Percentiles rank a stretch among this genome's conserved stretches.
Evolutionary conservation across 2,113 vertebrate species (phyloP).

Genomic region (Mionectes macconnelli): DNA sequence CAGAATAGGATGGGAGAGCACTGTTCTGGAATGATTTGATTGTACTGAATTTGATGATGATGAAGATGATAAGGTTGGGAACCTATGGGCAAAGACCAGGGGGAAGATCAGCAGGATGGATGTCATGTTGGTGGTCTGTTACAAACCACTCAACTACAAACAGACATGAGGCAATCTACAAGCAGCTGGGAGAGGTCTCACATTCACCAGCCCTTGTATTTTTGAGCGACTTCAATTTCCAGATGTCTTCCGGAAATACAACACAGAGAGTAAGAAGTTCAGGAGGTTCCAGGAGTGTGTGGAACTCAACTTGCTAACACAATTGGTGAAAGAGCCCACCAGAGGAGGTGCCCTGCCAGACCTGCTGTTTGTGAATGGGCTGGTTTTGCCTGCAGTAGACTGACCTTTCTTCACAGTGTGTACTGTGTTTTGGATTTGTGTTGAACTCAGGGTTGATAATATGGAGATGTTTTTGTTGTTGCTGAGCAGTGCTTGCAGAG

Average conservation of each 20-base stretch:
- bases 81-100: not conserved
- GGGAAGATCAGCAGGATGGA: not conserved
- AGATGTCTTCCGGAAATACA: not conserved
- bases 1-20: not conserved
- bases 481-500: not conserved
- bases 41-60: not conserved
- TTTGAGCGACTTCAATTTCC: not conserved
- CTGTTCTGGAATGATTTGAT: not conserved
- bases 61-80: not conserved
- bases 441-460: not conserved
- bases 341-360: not conserved
- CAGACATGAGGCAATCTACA: not conserved
- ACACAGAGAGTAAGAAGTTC: not conserved
- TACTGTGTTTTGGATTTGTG: not conserved
- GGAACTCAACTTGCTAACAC: not conserved
- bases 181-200: not conserved
- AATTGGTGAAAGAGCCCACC: not conserved
- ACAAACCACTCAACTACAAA: not conserved
- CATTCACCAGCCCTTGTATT: not conserved
- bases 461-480: not conserved
- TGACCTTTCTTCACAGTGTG: not conserved
- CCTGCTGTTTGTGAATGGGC: not conserved
- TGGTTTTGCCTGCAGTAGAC: fast-evolving
- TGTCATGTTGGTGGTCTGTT: not conserved
- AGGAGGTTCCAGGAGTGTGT: not conserved